These are phyloP conservation scores for Spodoptera frugiperda DNA, from an alignment of 1,140 invertebrate species.

Conservation along the genomic window DNA sequence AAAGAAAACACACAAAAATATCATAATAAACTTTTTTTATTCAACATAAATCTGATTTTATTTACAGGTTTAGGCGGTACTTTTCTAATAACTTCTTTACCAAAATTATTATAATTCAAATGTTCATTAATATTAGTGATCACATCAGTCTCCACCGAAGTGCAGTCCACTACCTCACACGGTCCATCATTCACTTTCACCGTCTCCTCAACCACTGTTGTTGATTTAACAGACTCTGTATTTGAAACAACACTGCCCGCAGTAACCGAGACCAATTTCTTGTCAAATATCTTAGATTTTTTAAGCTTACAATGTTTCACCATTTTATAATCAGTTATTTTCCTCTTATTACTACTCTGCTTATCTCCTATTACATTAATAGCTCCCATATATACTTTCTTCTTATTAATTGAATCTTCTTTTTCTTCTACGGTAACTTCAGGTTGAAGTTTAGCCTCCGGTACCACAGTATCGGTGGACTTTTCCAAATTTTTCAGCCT, in stretches of 20 bases:
- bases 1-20: constrained; percentile 16
- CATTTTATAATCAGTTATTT: background rate
- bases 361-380: constrained; percentile 59
- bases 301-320: constrained; percentile 13
- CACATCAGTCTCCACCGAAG: constrained; percentile 62
- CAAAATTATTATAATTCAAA: constrained; percentile 76
- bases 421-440: constrained; percentile 24
- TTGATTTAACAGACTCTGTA: background rate
- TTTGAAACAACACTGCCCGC: background rate
- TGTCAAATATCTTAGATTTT: constrained; percentile 5
- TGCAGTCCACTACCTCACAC: constrained; percentile 72
- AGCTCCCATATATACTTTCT: constrained; percentile 73
- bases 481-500: constrained; percentile 64
- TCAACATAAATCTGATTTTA: constrained; percentile 74
- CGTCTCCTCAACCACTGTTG: background rate
- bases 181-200: background rate
- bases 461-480: background rate
- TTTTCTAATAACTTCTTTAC: constrained; percentile 67
- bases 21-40: constrained; percentile 57
- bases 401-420: background rate
- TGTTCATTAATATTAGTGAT: constrained; percentile 74
- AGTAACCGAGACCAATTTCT: background rate
- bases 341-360: constrained; percentile 15
- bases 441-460: background rate
- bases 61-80: constrained; percentile 69